Evolutionary conservation across 2,888 invertebrate genomes (phyloP).

Genomic region (Nomada ruficornis): DNA sequence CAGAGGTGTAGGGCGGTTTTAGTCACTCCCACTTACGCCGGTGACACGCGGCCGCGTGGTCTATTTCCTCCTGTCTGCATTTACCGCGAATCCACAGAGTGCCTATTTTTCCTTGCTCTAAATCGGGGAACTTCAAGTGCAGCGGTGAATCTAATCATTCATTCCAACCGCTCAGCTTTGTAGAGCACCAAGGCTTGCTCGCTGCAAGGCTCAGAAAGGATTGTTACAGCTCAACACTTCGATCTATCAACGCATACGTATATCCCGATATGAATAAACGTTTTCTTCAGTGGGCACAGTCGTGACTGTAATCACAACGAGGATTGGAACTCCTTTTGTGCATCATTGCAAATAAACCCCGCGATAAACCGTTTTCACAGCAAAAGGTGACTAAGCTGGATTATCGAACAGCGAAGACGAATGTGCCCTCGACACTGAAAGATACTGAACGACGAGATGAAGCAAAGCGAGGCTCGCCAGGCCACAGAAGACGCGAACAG

Average conservation of each 20-base stretch:
- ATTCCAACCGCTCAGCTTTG: too few relatives aligned
- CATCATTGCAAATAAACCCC: not conserved
- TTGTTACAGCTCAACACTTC: not conserved
- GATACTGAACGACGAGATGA: too few relatives aligned
- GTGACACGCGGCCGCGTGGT: conserved; percentile 73
- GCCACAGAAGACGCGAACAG: too few relatives aligned
- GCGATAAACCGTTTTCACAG: not conserved
- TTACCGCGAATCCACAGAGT: conserved; percentile 3
- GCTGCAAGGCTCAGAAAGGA: not conserved
- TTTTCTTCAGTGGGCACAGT: not conserved
- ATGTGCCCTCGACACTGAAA: not conserved
- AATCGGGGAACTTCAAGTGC: not conserved
- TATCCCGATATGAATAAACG: not conserved
- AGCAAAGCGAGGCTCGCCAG: too few relatives aligned
- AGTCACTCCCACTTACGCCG: conserved; percentile 79
- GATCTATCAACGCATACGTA: not conserved
- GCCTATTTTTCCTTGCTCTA: not conserved
- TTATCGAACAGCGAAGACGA: not conserved
- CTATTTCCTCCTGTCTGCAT: conserved; percentile 27
- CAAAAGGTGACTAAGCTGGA: not conserved
- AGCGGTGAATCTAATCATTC: too few relatives aligned
- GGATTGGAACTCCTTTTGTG: not conserved
- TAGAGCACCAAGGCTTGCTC: too few relatives aligned
- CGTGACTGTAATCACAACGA: not conserved
- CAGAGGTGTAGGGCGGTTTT: conserved; percentile 75